Evolutionary conservation across 2,797 vertebrate species (phyloP).

Genomic region (Pseudomugil gertrudae): DNA sequence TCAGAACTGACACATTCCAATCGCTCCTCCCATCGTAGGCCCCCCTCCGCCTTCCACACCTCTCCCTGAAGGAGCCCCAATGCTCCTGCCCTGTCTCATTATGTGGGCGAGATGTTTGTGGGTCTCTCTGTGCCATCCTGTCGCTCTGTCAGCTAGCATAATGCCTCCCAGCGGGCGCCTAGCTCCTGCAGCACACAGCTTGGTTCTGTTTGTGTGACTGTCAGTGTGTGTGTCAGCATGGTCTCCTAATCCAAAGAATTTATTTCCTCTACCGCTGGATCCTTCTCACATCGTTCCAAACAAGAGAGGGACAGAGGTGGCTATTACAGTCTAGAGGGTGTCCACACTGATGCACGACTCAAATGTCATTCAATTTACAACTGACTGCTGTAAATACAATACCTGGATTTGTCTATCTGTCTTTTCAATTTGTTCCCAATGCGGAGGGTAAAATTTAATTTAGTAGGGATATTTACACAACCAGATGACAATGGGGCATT

Average conservation of each 20-base stretch:
- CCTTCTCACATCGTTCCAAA: conserved; percentile 59
- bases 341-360: conserved; percentile 59
- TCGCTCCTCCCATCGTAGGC: conserved; percentile 48
- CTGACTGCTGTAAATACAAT: conserved; percentile 57
- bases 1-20: conserved; percentile 60
- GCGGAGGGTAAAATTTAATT: conserved; percentile 75
- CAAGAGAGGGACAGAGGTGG: conserved; percentile 38
- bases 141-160: conserved; percentile 76
- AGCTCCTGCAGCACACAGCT: conserved; percentile 59
- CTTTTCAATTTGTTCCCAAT: conserved; percentile 67
- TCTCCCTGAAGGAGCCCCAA: conserved; percentile 49
- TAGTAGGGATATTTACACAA: conserved; percentile 72
- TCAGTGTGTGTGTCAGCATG: conserved; percentile 42
- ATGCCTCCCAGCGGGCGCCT: conserved; percentile 73
- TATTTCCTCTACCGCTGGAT: conserved; percentile 53
- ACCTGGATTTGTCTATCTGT: conserved; percentile 60
- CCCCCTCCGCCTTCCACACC: conserved; percentile 3
- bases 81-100: conserved; percentile 79
- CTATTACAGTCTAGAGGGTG: conserved; percentile 56
- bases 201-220: conserved; percentile 57
- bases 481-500: conserved; percentile 64
- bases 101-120: conserved; percentile 80
- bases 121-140: conserved; percentile 70
- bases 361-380: conserved; percentile 74
- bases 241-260: conserved; percentile 46